Evolutionary conservation across 2,888 invertebrate species (phyloP), one percentile per base, ranked within the genome.

Genomic region (Caenorhabditis becei): DNA sequence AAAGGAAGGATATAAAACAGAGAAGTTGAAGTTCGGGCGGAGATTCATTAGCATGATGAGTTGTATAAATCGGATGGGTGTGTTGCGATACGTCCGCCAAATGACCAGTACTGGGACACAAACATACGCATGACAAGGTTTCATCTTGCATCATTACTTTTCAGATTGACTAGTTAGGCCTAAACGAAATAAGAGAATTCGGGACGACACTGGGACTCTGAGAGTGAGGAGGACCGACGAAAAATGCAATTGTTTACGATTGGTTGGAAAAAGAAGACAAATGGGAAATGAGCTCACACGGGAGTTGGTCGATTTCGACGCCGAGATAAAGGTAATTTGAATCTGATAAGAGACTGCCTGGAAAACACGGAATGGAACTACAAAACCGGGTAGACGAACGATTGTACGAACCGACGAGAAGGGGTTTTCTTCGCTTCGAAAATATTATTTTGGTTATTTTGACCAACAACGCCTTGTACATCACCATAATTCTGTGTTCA

Each of bases 91-190:
- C 41, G 44, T 54, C 63, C 66, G 66, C 66, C 66, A 66, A 75
- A 75, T 75, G 66, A 75, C 66, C 61, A 59, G 49, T 24, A 63
- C 59, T 74, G 58, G 51, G 65, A 58, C 66, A 49, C 47, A 63
- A 16, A 47, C 51, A 63, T 37, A 75, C 66, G 75, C 75, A 75
- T 75, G 75, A 75, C 66, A 75, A 75, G 59, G 75, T 75, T 75
- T 75, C 75, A 75, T 75, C 75, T 75, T 75, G 75, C 75, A 75
- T 75, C 75, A 75, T 66, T 66, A 66, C 75, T 75, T 75, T 74
- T 67, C 75, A 75, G 75, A 75, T 75, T 75, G 75, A 75, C 75
- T 66, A 61, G 66, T 14, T 41, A 7, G 11, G 2, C 41, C 75
- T 75, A 75, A 75, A 75, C 75, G 75, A 67, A 75, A 75, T 66